Conservation (phyloP, 2,888 invertebrate genomes). For the Pristionchus maxplancki region DNA sequence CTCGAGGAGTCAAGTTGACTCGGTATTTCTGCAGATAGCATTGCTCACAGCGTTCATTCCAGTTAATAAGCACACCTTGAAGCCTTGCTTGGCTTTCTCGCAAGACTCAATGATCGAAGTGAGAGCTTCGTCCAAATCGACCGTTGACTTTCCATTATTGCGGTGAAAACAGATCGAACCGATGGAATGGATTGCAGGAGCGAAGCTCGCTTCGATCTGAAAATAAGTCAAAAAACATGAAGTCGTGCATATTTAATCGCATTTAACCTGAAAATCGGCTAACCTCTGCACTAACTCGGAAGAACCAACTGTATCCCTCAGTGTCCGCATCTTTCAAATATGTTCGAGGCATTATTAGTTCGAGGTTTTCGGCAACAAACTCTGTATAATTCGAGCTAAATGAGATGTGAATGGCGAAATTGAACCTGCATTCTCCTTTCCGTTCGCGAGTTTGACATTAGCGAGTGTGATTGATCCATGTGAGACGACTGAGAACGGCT, state of each 20-base stretch:
- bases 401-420: background rate
- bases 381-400: background rate
- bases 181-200: background rate
- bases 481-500: background rate
- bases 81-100: background rate
- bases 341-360: background rate
- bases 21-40: background rate
- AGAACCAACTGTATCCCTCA: background rate
- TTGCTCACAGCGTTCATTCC: background rate
- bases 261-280: background rate
- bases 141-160: background rate
- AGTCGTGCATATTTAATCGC: background rate
- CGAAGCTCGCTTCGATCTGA: background rate
- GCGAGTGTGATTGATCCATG: background rate
- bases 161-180: background rate
- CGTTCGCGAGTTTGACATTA: background rate
- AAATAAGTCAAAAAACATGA: background rate
- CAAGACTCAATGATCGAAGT: background rate
- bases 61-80: background rate
- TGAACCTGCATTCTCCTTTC: constrained; percentile 16
- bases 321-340: background rate
- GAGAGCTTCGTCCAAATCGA: background rate
- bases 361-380: background rate
- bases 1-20: background rate
- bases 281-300: background rate